phyloP scores from a whole-genome alignment of 2,888 invertebrate species.

The Buathra laborator region DNA sequence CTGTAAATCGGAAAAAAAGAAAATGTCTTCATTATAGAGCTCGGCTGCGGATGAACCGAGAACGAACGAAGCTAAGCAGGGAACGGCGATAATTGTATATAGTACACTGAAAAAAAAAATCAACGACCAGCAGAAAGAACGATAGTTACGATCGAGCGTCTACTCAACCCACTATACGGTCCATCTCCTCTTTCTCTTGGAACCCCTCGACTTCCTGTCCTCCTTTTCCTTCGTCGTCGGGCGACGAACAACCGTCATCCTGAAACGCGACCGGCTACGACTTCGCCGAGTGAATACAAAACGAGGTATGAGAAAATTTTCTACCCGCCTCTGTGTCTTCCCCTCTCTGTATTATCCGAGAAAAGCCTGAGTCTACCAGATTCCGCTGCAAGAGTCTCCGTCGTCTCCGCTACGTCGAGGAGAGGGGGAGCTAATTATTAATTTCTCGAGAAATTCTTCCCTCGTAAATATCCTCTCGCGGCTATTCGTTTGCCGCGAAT shows the following conservation, averaged over 20 bases:
- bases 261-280: constrained; percentile 17
- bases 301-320: constrained; percentile 39
- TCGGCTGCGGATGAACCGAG: constrained; percentile 1
- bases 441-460: constrained; percentile 37
- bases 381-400: constrained; percentile 19
- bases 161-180: constrained; percentile 18
- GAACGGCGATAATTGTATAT: constrained; percentile 1
- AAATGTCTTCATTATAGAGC: constrained; percentile 52
- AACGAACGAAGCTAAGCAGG: background rate
- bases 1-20: constrained; percentile 83
- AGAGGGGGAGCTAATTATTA: constrained; percentile 53
- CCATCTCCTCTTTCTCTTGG: constrained; percentile 36
- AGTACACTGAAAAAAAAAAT: constrained; percentile 29
- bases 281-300: constrained; percentile 27
- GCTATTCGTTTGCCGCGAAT: constrained; percentile 31
- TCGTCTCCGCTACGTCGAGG: constrained; percentile 6
- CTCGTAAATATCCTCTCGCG: constrained; percentile 28
- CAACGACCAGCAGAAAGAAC: constrained; percentile 28
- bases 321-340: constrained; percentile 1
- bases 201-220: constrained; percentile 53
- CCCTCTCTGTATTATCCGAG: constrained; percentile 7
- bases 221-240: constrained; percentile 50
- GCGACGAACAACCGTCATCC: constrained; percentile 16
- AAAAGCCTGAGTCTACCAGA: constrained; percentile 12
- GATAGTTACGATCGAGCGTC: constrained; percentile 14